phyloP scores from a whole-genome alignment of 2,888 invertebrate genomes.

The Spatulosminthurus flaviceps region DNA sequence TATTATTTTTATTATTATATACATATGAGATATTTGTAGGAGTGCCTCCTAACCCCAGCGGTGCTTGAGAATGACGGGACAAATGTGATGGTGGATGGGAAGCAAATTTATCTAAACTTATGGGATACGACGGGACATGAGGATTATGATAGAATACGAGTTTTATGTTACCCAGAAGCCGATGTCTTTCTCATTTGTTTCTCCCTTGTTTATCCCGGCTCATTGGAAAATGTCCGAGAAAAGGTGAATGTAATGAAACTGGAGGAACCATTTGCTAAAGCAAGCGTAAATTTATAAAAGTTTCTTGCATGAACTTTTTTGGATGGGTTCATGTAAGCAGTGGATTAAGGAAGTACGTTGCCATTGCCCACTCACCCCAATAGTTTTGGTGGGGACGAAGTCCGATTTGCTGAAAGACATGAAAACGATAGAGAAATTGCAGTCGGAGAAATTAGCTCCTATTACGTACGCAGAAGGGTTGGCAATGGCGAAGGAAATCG shows the following conservation, averaged over 20 bases:
- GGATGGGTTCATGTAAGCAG: too few species aligned
- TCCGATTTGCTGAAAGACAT: constrained; percentile 97
- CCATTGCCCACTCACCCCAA: constrained; percentile 99
- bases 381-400: constrained; percentile 98
- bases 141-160: constrained; percentile 81
- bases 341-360: constrained; percentile 99
- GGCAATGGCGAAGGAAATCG: constrained; percentile 96
- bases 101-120: too few species aligned
- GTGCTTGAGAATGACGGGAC: too few species aligned
- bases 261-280: background rate
- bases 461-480: constrained; percentile 87
- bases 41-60: too few species aligned
- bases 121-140: constrained; percentile 82
- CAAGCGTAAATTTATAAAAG: background rate
- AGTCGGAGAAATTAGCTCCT: constrained; percentile 95
- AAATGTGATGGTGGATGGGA: too few species aligned
- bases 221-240: constrained; percentile 98
- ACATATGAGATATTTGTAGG: too few species aligned
- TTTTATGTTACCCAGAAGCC: constrained; percentile 97
- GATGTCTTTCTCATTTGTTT: constrained; percentile 99
- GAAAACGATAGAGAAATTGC: constrained; percentile 94
- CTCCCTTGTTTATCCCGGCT: constrained; percentile 97
- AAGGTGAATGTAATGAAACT: constrained; percentile 74
- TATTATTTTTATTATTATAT: too few species aligned
- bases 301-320: background rate